Base-by-base conservation (phyloP, 35 echinoderm and acorn worm genomes). In the Lytechinus variegatus region DNA sequence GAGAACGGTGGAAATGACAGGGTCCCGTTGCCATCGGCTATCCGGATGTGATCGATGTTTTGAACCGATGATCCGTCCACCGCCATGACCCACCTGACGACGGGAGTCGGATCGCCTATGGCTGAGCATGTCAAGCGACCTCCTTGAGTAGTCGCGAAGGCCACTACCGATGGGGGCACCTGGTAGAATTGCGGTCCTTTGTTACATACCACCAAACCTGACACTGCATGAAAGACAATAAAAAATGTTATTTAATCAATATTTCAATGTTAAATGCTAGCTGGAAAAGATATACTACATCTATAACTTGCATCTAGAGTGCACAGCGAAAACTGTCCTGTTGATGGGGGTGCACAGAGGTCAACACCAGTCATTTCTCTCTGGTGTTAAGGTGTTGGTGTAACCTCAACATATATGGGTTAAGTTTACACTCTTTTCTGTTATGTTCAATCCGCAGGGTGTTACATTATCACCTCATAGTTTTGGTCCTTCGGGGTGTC, bases 131-230 rank as follows among this genome's bases (percentile, higher is more conserved):
- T 95, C 6, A 99, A 87, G 14, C 95, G 87, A 19, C 96, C 98
- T 2, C 97, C 97, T n/a, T 95, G 66, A 4, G 92, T 97, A 27
- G 95, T 95, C 0, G 97, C 94, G 54, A 98, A 98, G 52, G 97
- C 95, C 28, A 96, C 96, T 19, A 95, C 56, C 21, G 97, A 92
- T 4, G 95, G 96, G 1, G 98, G 97, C 27, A 98, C 97, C 21
- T 94, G 56, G 53, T 98, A 94, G 94, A 99, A 99, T 54, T 94
- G 96, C 19, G 98, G 98, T 16, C 98, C 98, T 29, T 94, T 96
- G 54, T 93, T 93, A 27, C 29, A 53, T 27, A 9, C 8, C 27
- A 54, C 53, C 52, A 93, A 28, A 19, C 92, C 27, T 10, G 57
- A 10, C 12, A 93, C 92, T 93, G 53, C 21, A 44, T 19, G 57